phyloP scores from a whole-genome alignment of 2,797 vertebrate genomes.

The Melanogrammus aeglefinus region DNA sequence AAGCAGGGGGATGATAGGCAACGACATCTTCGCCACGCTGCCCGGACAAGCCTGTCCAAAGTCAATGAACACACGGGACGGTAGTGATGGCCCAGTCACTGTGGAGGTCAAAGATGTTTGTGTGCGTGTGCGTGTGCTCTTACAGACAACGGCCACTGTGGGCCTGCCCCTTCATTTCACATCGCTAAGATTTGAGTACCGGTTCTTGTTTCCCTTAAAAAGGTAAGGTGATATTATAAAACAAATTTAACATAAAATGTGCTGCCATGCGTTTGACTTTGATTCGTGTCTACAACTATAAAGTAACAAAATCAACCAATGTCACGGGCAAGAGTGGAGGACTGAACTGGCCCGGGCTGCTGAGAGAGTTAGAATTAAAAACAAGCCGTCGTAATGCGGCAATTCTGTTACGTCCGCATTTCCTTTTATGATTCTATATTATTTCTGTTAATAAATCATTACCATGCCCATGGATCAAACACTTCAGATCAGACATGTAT shows the following conservation, averaged over 20 bases:
- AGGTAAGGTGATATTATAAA: not conserved
- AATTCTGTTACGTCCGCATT: not conserved
- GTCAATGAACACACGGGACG: conserved; percentile 25
- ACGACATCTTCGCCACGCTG: too few relatives aligned
- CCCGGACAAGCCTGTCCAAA: conserved; percentile 25
- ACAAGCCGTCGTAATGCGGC: not conserved
- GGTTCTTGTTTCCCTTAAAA: not conserved
- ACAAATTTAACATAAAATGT: not conserved
- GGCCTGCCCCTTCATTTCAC: conserved; percentile 12
- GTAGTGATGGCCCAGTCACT: conserved; percentile 12
- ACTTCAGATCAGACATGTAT: not conserved
- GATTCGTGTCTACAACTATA: not conserved
- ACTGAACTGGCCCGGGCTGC: not conserved
- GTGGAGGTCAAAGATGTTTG: conserved; percentile 23
- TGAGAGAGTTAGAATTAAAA: not conserved
- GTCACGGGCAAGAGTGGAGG: not conserved
- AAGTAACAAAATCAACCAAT: not conserved
- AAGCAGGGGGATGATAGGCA: too few relatives aligned
- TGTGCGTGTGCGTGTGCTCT: not conserved
- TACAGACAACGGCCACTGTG: not conserved
- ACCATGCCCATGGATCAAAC: not conserved
- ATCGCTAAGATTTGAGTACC: not conserved
- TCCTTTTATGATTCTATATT: not conserved
- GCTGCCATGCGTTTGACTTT: not conserved
- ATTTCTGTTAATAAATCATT: not conserved